Evolutionary conservation across 2,888 invertebrate genomes (phyloP).

Genomic region (Auanema sp.): DNA sequence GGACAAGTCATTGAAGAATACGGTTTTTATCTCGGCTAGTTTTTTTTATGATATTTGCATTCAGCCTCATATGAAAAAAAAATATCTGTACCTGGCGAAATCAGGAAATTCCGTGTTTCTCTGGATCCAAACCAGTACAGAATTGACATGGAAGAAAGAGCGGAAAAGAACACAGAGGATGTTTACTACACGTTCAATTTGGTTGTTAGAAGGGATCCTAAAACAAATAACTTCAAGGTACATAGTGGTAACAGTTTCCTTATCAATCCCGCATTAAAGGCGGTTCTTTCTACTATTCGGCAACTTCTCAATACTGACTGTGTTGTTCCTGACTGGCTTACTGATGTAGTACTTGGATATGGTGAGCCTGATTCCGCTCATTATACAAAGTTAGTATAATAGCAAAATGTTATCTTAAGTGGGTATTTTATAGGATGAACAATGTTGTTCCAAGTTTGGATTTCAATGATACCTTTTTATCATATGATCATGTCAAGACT

Average conservation of each 20-base stretch:
- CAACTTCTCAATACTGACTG: constrained; percentile 98
- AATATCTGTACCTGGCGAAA: constrained; percentile 84
- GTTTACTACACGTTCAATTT: constrained; percentile 92
- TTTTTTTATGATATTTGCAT: not conserved
- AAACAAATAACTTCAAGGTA: constrained; percentile 96
- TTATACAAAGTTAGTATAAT: constrained; percentile 75
- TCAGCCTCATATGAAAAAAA: constrained; percentile 54
- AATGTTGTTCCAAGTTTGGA: constrained; percentile 83
- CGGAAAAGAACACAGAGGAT: constrained; percentile 67
- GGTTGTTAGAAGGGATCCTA: constrained; percentile 95
- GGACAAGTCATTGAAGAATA: constrained; percentile 91
- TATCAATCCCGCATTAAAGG: constrained; percentile 65
- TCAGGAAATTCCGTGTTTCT: constrained; percentile 87
- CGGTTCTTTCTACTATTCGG: constrained; percentile 94
- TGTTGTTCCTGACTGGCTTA: constrained; percentile 79
- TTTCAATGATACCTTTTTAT: constrained; percentile 96
- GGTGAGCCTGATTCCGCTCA: constrained; percentile 96
- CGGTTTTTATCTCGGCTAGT: constrained; percentile 51
- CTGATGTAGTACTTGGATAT: constrained; percentile 86
- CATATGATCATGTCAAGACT: constrained; percentile 81
- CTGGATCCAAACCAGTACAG: constrained; percentile 93
- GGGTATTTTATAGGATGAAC: constrained; percentile 74
- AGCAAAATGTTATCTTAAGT: not conserved
- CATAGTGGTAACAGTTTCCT: too few species aligned
- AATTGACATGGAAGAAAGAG: constrained; percentile 49